Evolutionary conservation across 30 jellyfish, hydroid and myxozoan genomes (phyloP), one percentile per base, ranked within the genome.

Genomic region (Chironex yamaguchii): DNA sequence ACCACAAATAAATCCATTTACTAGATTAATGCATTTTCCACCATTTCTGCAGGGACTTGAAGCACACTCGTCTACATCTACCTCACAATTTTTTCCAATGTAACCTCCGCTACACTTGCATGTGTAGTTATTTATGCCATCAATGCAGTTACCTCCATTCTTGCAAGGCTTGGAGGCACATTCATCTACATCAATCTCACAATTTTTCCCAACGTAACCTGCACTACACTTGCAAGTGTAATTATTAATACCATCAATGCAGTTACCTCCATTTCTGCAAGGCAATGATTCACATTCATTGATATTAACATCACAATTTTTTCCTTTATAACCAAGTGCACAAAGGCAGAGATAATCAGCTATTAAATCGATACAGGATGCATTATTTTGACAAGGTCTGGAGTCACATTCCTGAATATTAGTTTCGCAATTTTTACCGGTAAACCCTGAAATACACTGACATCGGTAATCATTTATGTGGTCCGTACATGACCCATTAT

Each of bases 241-340:
- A n/a, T 71, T 74, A 63, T 81, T 64, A 6, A 81, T 76, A 1
- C 75, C 75, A 32, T 81, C 86, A 6, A 17, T 33, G 75, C 91
- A 81, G 2, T 74, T 63, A 23, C 76, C 91, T 33, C 74, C 74
- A 52, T 81, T 81, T 67, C 42, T 51, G 42, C 91, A 81, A 0
- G 91, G 91, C 14, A 26, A n/a, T 0, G 85, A 63, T n/a, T 31
- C 75, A 81, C 91, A 81, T 49, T 81, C 91, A 31, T 81, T 32
- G 35, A 49, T 81, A 3, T 81, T 52, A 14, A 72, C 85, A 22
- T 49, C 71, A 58, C 90, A 79, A 48, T 31, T 49, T 1, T 20
- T 26, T 23, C 90, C 90, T 4, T 67, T 29, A 71, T 54, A 79
- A 3, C 90, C 90, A 9, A 24, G 36, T 27, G 69, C 53, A 52